Conservation (phyloP, 2,797 vertebrate genomes). For the Enteromius viviparus region DNA sequence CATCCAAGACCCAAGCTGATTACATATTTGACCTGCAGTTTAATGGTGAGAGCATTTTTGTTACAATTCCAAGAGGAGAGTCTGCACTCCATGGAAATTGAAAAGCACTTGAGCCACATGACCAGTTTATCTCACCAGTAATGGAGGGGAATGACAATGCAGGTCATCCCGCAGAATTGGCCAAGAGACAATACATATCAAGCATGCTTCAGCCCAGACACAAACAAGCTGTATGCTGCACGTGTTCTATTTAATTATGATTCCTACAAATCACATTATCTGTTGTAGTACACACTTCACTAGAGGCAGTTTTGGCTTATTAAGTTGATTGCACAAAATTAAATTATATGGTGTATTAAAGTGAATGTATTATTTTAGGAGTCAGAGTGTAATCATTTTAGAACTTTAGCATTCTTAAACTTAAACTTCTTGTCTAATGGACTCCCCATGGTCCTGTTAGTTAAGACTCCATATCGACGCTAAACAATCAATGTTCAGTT, state of each 20-base stretch:
- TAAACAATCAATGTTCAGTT: neutral
- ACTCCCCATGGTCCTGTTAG: neutral
- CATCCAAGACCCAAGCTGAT: constrained; percentile 54
- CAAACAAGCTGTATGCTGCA: constrained; percentile 30
- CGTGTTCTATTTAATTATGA: constrained; percentile 26
- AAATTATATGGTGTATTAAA: neutral
- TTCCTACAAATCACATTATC: constrained; percentile 15
- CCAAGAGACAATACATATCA: constrained; percentile 40
- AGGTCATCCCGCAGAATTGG: constrained; percentile 37
- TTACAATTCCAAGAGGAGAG: constrained; percentile 59
- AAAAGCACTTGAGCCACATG: constrained; percentile 59
- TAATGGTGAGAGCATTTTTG: constrained; percentile 64
- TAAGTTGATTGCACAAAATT: constrained; percentile 5
- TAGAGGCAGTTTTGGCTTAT: constrained; percentile 19
- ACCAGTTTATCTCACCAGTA: constrained; percentile 51
- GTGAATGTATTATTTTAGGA: neutral
- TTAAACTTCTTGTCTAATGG: neutral
- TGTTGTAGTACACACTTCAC: constrained; percentile 30
- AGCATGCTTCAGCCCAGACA: constrained; percentile 34
- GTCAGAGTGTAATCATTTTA: neutral
- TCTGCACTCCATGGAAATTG: constrained; percentile 59
- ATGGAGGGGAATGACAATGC: constrained; percentile 56
- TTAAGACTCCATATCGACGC: neutral
- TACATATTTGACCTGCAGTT: constrained; percentile 60
- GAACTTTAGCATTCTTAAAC: neutral